Evolutionary conservation across 64 coral and sea anemone genomes (phyloP).

Genomic region (Orbicella faveolata): DNA sequence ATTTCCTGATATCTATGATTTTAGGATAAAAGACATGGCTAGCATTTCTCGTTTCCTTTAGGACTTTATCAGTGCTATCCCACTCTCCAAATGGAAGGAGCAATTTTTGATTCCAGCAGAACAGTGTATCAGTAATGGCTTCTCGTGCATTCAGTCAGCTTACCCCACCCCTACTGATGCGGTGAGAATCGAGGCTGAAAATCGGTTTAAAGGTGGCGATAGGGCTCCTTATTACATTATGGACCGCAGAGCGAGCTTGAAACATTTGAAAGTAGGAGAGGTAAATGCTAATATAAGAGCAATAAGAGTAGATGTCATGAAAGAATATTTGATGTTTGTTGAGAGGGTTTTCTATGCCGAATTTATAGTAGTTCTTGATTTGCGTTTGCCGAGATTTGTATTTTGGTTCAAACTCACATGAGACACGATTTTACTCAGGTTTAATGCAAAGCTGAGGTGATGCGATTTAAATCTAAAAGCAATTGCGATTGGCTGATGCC

Average conservation of each 20-base stretch:
- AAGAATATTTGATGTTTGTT: not conserved
- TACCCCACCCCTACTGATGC: conserved; percentile 53
- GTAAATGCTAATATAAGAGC: not conserved
- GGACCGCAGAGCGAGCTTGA: conserved; percentile 51
- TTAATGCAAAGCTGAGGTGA: too few relatives aligned
- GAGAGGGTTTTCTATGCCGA: not conserved
- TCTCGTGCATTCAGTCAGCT: conserved; percentile 67
- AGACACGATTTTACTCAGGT: too few relatives aligned
- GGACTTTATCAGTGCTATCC: conserved; percentile 75
- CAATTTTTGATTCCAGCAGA: conserved; percentile 58
- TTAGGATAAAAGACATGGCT: too few relatives aligned
- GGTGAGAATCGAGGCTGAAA: conserved; percentile 71
- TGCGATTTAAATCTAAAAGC: not conserved
- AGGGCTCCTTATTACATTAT: conserved; percentile 59
- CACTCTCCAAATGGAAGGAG: conserved; percentile 60
- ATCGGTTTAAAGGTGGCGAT: conserved; percentile 43
- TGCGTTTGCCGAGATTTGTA: too few relatives aligned
- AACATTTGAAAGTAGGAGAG: conserved; percentile 25
- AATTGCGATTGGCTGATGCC: not conserved
- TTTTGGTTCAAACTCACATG: too few relatives aligned
- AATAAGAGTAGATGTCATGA: too few relatives aligned
- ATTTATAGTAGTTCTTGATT: too few relatives aligned
- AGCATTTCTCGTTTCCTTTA: not conserved
- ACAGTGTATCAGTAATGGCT: conserved; percentile 69
- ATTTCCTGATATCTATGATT: too few relatives aligned